These are phyloP conservation scores for Pollenia labialis DNA, from an alignment of 2,888 invertebrate genomes.

Conservation along the genomic window DNA sequence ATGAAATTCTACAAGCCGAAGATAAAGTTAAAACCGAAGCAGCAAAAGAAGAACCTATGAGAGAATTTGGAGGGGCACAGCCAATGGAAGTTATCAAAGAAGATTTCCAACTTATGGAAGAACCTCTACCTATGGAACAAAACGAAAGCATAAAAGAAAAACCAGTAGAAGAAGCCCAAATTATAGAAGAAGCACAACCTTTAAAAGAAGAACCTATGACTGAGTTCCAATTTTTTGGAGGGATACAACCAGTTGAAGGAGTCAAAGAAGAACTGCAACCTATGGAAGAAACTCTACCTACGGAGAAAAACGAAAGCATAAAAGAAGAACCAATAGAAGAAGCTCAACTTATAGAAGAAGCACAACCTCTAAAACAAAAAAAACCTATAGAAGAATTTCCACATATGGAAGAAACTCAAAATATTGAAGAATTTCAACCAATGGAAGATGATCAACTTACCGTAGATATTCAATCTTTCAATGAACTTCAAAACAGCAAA, in stretches of 20 bases:
- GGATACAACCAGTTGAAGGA: conserved; percentile 5
- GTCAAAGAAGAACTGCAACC: background rate
- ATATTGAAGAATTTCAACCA: background rate
- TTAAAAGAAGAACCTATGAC: conserved; percentile 11
- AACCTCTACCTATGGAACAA: background rate
- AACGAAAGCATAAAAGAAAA: conserved; percentile 2
- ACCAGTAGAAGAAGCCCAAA: conserved; percentile 17
- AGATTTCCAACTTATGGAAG: background rate
- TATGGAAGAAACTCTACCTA: background rate
- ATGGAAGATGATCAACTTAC: too few relatives aligned
- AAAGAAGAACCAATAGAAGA: conserved; percentile 19
- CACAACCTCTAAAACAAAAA: conserved; percentile 22
- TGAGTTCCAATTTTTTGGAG: background rate
- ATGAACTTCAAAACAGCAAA: too few relatives aligned
- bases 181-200: background rate
- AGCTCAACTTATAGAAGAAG: conserved; percentile 13
- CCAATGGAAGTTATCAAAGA: background rate
- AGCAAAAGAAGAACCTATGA: background rate
- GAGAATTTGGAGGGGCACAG: background rate
- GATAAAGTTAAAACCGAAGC: background rate
- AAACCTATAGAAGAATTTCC: background rate
- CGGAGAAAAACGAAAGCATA: conserved; percentile 17
- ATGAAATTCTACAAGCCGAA: background rate
- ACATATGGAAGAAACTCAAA: background rate
- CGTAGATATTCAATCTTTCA: too few relatives aligned